These are phyloP conservation scores for Todiramphus chloris DNA, from an alignment of 2,113 vertebrate species.

Conservation along the genomic window DNA sequence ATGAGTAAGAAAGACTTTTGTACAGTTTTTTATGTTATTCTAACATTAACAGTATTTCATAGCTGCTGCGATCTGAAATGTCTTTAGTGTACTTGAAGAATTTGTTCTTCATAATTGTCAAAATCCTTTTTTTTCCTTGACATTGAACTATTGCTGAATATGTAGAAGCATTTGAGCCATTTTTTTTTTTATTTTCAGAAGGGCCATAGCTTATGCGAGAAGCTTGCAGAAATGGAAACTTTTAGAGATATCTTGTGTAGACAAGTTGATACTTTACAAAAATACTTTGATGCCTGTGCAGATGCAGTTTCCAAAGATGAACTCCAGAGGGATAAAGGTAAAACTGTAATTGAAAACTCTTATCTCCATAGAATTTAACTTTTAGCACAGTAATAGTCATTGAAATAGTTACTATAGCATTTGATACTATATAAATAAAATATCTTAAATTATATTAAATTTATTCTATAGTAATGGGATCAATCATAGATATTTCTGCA, in stretches of 20 bases:
- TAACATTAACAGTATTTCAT: background rate
- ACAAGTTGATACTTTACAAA: conserved; percentile 85
- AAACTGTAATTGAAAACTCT: background rate
- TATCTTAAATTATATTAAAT: background rate
- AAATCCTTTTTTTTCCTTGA: background rate
- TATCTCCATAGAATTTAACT: background rate
- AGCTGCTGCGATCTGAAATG: background rate
- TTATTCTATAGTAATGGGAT: background rate
- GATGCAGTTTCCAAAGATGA: conserved; percentile 93
- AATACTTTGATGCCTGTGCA: conserved; percentile 85
- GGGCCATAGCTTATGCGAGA: conserved; percentile 94
- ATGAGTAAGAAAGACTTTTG: background rate
- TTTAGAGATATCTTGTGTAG: conserved; percentile 93
- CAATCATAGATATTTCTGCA: background rate
- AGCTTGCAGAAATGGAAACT: conserved; percentile 98
- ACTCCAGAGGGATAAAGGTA: conserved; percentile 94
- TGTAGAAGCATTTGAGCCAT: background rate
- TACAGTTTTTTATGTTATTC: background rate
- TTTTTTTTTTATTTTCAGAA: conserved; percentile 79
- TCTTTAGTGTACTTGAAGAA: background rate
- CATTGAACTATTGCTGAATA: background rate
- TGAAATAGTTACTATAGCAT: background rate
- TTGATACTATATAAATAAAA: background rate
- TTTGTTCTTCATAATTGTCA: background rate
- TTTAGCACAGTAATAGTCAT: background rate